Evolutionary conservation across 2,113 vertebrate genomes (phyloP).

Genomic region (Eptatretus burgeri): DNA sequence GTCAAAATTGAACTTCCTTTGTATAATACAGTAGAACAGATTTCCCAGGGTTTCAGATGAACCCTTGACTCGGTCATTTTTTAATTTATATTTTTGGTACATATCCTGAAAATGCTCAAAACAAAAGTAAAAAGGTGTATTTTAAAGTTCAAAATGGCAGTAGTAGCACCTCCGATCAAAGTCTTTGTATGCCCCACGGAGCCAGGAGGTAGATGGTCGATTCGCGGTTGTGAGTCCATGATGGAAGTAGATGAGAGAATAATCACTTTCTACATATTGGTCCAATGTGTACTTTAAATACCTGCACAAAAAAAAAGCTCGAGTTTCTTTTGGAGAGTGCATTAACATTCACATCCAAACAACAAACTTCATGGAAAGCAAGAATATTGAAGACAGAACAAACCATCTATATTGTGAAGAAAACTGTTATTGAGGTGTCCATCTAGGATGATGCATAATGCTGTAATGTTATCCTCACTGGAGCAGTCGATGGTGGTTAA

Average conservation of each 20-base stretch:
- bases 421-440: too few relatives aligned
- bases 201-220: slow-evolving; percentile 36
- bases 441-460: background rate
- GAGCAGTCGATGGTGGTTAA: slow-evolving; percentile 36
- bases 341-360: too few relatives aligned
- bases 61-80: too few relatives aligned
- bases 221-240: slow-evolving; percentile 34
- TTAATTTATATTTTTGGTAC: background rate
- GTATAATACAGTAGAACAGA: too few relatives aligned
- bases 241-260: slow-evolving; percentile 44
- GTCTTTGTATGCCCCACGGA: slow-evolving; percentile 32
- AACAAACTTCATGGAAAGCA: too few relatives aligned
- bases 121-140: background rate
- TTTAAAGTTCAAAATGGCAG: background rate
- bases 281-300: slow-evolving; percentile 41
- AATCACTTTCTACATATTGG: slow-evolving; percentile 41
- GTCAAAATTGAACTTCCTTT: too few relatives aligned
- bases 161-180: slow-evolving; percentile 37
- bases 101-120: background rate
- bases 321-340: too few relatives aligned
- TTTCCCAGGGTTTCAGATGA: too few relatives aligned
- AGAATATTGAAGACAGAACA: too few relatives aligned
- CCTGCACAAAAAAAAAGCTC: slow-evolving; percentile 15
- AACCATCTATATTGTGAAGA: too few relatives aligned
- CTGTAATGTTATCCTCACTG: slow-evolving; percentile 20